Conservation (phyloP, 2,888 invertebrate species). For the Heterodera filipjevi region DNA sequence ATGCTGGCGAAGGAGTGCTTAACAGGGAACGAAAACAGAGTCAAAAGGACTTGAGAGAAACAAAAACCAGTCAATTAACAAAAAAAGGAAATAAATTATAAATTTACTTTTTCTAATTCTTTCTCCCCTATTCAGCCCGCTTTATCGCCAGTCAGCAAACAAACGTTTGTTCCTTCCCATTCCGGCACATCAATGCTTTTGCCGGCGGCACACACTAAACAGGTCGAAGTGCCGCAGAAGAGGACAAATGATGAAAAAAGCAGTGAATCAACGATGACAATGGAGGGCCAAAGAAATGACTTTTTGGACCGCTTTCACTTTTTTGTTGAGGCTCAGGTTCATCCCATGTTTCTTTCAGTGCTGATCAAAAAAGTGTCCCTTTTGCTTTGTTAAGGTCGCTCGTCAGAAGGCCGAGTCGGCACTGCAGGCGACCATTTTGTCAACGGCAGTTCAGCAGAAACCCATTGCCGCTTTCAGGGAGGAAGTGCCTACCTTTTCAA, state of each 20-base stretch:
- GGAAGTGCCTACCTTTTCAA: slow-evolving; percentile 5
- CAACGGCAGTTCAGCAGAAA: slow-evolving; percentile 21
- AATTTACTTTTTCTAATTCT: background rate
- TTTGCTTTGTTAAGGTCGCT: slow-evolving; percentile 11
- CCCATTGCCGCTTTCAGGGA: background rate
- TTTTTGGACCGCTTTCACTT: slow-evolving; percentile 23
- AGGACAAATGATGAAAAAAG: background rate
- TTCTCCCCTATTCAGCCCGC: background rate
- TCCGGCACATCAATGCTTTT: background rate
- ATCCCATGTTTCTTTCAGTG: background rate
- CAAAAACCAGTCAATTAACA: background rate
- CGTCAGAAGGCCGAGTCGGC: slow-evolving; percentile 27
- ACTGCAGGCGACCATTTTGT: slow-evolving; percentile 26
- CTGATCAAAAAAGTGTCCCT: background rate
- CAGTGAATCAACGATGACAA: background rate
- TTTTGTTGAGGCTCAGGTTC: slow-evolving; percentile 26
- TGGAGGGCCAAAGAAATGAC: background rate
- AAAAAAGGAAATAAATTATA: background rate
- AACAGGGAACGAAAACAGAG: background rate
- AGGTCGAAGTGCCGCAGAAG: background rate
- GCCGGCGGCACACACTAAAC: background rate
- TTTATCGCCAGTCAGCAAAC: background rate
- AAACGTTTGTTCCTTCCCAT: background rate
- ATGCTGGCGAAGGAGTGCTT: background rate
- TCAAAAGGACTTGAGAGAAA: background rate